Conservation (phyloP, 2,113 vertebrate genomes). For the Euleptes europaea region DNA sequence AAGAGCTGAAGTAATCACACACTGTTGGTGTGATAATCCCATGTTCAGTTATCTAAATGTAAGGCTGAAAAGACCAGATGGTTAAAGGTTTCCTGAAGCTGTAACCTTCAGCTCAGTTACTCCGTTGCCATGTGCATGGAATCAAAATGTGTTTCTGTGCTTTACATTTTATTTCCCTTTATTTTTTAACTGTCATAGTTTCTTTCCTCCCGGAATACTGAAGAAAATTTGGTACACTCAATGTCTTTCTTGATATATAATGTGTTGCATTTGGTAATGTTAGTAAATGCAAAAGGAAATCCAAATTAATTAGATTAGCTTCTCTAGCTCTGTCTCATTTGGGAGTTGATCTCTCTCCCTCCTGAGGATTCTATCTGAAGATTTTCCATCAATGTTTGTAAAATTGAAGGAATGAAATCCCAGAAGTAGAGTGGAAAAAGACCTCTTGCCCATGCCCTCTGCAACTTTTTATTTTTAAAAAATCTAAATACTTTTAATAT, state of each 20-base stretch:
- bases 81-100: not conserved
- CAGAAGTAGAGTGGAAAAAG: too few relatives aligned
- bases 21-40: not conserved
- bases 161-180: constrained; percentile 35
- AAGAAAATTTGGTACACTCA: constrained; percentile 49
- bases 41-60: not conserved
- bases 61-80: not conserved
- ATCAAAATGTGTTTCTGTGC: constrained; percentile 1
- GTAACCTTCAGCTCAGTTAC: not conserved
- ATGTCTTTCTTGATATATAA: constrained; percentile 53
- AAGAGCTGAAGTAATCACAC: not conserved
- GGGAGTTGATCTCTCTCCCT: too few relatives aligned
- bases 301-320: constrained; percentile 55
- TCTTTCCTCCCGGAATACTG: constrained; percentile 45
- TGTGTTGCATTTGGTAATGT: constrained; percentile 46
- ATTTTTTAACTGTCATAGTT: constrained; percentile 41
- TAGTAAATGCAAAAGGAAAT: constrained; percentile 60
- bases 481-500: too few relatives aligned
- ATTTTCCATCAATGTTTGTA: too few relatives aligned
- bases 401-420: too few relatives aligned
- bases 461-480: too few relatives aligned
- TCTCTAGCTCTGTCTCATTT: too few relatives aligned
- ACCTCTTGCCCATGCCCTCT: too few relatives aligned
- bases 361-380: too few relatives aligned
- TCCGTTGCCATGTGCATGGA: not conserved